Base-by-base conservation (phyloP, 1,140 invertebrate genomes). In the Bactericera cockerelli region DNA sequence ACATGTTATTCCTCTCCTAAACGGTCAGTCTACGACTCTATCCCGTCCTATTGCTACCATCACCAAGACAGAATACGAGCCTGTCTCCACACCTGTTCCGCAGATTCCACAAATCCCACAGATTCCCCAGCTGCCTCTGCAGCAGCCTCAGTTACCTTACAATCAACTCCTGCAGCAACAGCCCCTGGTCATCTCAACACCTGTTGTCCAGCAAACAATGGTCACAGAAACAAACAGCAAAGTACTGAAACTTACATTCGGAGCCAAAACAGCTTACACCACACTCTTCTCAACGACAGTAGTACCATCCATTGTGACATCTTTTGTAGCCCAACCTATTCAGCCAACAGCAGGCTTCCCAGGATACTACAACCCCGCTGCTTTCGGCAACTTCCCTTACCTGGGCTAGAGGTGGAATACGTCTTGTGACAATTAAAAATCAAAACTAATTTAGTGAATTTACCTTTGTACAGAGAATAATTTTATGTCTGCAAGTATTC, bases 221-320 rank as follows among this genome's bases (percentile, higher is more conserved):
- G 78, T 89, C 3, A 89, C 85, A 1, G 76, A 83, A 56, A 90
- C 88, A 0, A 81, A 87, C 28, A 87, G 86, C 53, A 86, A 87
- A 70, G 75, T 91, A 19, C 70, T 92, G 19, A 89, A 90, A 68
- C 71, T 93, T 13, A 90, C 87, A 1, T 92, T 93, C 68, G 87
- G 88, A 3, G 89, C 89, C 21, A 87, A 88, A 67, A 90, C 89
- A 0, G 85, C 88, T 0, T 87, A 86, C 66, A 92, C 89, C 0
- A 91, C 87, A 0, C 72, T 92, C 24, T 91, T 82, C 67, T 87
- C 85, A 0, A 90, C 87, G n/a, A 81, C 77, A 62, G 81, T 91
- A 19, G 81, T 91, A 21, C 88, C 88, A 14, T 92, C 88, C 1
- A 76, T 84, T 54, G 65, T 89, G 21, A 92, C 89, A 1, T 86